Evolutionary conservation across 2,888 invertebrate species (phyloP).

Genomic region (Tetramorium bicarinatum): DNA sequence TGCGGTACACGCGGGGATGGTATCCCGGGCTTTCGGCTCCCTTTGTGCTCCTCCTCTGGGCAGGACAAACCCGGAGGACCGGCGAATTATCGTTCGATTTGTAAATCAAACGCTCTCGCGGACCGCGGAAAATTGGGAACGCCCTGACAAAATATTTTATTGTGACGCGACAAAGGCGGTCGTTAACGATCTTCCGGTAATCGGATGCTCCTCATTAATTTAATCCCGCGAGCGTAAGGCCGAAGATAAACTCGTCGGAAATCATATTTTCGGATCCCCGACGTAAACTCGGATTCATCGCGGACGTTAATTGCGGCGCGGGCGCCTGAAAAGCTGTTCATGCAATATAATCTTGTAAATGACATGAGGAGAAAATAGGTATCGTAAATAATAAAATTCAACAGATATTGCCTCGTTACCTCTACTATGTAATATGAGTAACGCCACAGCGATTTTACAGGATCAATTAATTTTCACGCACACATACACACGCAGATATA

Average conservation of each 20-base stretch:
- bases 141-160: conserved; percentile 45
- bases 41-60: conserved; percentile 63
- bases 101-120: conserved; percentile 76
- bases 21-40: conserved; percentile 58
- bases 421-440: neutral
- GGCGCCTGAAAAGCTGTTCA: neutral
- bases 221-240: neutral
- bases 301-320: neutral
- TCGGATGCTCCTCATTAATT: conserved; percentile 17
- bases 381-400: neutral
- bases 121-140: conserved; percentile 40
- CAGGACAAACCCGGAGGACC: conserved; percentile 64
- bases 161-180: conserved; percentile 39
- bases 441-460: neutral
- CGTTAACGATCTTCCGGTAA: conserved; percentile 35
- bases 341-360: neutral
- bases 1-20: conserved; percentile 61
- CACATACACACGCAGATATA: too few relatives aligned
- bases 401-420: neutral
- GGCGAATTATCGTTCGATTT: conserved; percentile 78
- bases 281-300: neutral
- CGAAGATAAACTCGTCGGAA: neutral
- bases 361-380: neutral
- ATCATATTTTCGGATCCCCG: neutral
- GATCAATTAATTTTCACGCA: conserved; percentile 3